Conservation (phyloP, 37 sponge, comb jelly and placozoan genomes). For the Ephydatia muelleri region DNA sequence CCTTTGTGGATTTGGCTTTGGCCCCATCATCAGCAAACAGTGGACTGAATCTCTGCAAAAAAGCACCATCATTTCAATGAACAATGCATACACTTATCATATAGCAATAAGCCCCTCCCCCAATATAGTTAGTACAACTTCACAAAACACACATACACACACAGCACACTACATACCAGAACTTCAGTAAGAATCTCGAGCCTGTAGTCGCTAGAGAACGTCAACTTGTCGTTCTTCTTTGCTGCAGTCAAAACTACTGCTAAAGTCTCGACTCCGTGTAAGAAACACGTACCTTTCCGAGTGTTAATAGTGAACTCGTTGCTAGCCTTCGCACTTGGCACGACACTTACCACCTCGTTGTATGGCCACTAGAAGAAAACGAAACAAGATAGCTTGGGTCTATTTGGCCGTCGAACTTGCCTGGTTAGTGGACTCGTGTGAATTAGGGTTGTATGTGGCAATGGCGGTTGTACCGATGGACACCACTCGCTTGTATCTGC, state of each 20-base stretch:
- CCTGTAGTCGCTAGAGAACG: conserved; percentile 92
- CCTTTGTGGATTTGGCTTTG: not conserved
- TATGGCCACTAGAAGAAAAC: conserved; percentile 83
- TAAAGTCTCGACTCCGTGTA: not conserved
- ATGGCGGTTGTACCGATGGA: conserved; percentile 84
- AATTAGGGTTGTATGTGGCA: conserved; percentile 90
- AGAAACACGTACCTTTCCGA: conserved; percentile 77
- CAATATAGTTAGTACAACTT: too few species aligned
- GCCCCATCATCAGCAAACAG: conserved; percentile 40
- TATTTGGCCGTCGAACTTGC: conserved; percentile 52
- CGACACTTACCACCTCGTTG: conserved; percentile 84
- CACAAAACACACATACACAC: not conserved
- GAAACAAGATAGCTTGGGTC: not conserved
- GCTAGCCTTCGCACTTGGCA: conserved; percentile 85
- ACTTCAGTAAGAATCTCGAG: conserved; percentile 90
- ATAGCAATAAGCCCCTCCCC: too few species aligned
- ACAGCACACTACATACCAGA: conserved; percentile 39
- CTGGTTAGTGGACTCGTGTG: conserved; percentile 88
- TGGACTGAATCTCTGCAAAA: conserved; percentile 56
- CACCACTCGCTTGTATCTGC: conserved; percentile 92
- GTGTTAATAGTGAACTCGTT: conserved; percentile 92
- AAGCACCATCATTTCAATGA: not conserved
- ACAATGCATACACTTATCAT: too few species aligned
- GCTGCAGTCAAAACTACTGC: not conserved
- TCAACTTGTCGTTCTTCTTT: conserved; percentile 78